Base-by-base conservation (phyloP, 2,113 vertebrate species). In the Spea multiplicata region DNA sequence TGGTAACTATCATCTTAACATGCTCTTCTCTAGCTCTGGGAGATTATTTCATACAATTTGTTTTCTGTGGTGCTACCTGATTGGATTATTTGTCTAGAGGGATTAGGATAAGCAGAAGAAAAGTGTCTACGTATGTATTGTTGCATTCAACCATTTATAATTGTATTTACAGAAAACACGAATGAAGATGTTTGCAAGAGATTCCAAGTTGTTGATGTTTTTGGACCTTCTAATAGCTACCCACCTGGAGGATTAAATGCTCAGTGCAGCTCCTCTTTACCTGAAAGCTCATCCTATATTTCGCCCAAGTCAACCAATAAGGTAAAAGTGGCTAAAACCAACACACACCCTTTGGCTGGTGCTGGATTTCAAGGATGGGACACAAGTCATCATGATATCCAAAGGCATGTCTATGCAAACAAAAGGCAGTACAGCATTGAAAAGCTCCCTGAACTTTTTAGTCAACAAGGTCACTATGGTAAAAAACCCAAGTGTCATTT, bases 361-460 rank as follows among this genome's bases (percentile, higher is more conserved):
- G 88, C 89, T 0, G 90, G 89, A 75, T 95, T 95, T 86, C 89
- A 91, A 61, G 89, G 82, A 44, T 96, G 93, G 93, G 89, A 95
- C 79, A 87, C 90, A 3, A 92, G 86, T 30, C 84, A 92, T 44
- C 83, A 81, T 57, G 91, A 90, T 74, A 84, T 89, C 80, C 88
- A 88, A 47, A 90, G 91, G 78, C 89, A 91, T 7, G 85, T 86
- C 82, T 95, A 90, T 83, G 86, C 87, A 47, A 70, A 92, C 83
- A 93, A 92, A 83, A 88, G 86, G 67, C 92, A 94, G 86, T 95
- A 93, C 89, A 95, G 94, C 83, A 92, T 92, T 0, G 95, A 97
- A 87, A 95, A 95, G 75, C 91, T 94, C 0, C 90, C 94, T 0
- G 94, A 97, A 83, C 86, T 92, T 83, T 95, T 97, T 50, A 86